Evolutionary conservation across 2,113 vertebrate genomes (phyloP).

Genomic region (Ia io): DNA sequence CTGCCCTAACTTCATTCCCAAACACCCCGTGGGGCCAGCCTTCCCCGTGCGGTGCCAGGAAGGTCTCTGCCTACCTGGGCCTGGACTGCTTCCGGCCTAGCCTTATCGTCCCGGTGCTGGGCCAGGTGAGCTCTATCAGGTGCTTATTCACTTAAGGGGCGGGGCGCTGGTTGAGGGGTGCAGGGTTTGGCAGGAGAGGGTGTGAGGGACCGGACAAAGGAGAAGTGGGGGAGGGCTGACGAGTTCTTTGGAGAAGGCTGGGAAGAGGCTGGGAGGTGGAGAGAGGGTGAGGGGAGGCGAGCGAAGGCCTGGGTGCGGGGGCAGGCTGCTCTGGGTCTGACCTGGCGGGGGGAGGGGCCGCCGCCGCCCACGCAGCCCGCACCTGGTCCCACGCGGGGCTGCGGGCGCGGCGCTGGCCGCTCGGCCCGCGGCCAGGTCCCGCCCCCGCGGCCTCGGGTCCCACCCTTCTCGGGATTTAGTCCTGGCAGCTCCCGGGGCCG

Average conservation of each 20-base stretch:
- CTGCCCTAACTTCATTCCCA: neutral
- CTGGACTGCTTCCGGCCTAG: neutral
- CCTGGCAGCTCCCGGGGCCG: neutral
- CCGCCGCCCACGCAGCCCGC: no score
- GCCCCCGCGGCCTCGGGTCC: neutral
- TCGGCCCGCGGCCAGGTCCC: neutral
- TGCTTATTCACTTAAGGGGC: neutral
- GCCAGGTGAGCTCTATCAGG: neutral
- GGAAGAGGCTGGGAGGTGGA: neutral
- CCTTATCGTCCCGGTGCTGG: neutral
- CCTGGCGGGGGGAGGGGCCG: neutral
- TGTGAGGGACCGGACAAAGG: neutral
- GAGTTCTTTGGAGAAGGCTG: neutral
- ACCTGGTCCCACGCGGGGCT: neutral
- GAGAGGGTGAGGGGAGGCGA: neutral
- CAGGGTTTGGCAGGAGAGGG: neutral
- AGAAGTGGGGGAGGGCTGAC: neutral
- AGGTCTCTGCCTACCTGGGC: neutral
- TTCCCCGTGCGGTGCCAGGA: neutral
- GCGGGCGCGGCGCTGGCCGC: neutral
- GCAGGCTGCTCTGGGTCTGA: neutral
- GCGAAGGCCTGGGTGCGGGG: neutral
- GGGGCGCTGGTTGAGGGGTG: neutral
- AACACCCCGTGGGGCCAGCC: neutral
- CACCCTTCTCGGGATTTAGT: constrained; percentile 28